Base-by-base conservation (phyloP, 2,113 vertebrate species). In the Pimephales promelas region DNA sequence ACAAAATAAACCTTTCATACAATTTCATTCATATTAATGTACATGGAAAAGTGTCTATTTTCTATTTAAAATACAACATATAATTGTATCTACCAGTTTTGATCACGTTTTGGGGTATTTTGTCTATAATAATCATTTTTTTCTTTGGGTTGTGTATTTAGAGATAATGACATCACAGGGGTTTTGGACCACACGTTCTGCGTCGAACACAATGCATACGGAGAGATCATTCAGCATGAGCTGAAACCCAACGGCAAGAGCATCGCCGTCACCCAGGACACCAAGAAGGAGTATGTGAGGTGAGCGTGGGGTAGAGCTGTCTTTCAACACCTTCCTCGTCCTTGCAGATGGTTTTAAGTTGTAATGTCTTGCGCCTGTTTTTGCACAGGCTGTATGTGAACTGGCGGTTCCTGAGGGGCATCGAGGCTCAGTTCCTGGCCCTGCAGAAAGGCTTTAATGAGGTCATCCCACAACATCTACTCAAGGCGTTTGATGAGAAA, bases 391-490 rank as follows among this genome's bases (percentile, higher is more conserved):
- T 99, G 11, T 99, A 99, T 40, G 98, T 99, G 80, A 99, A 98
- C 95, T 99, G 98, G 98, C 94, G 98, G n/a, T 99, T 99, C 89
- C 94, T 99, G 90, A 95, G 98, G 86, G 98, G 98, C 85, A 99
- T 99, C 10, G 98, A 99, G 91, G 98, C 98, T 16, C 98, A 99
- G 89, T 99, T 99, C 91, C 93, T 99, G 91, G 97, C 98, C 13
- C 95, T 99, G 79, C 98, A 99, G 93, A 99, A 99, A 86, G 98
- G 98, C 87, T 99, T 99, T 93, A 98, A 99, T 79, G 98, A 99
- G 93, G 97, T 99, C 90, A 99, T 99, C 91, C 98, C 98, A 18
- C 98, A 99, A 84, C 97, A 99, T 91, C 95, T 99, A 90, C 93
- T 99, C 88, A 99, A 99, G 92, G 95, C 98, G 36, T 99, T 99